Conservation (phyloP, 1,140 invertebrate genomes). For the Bombus sylvicola region DNA sequence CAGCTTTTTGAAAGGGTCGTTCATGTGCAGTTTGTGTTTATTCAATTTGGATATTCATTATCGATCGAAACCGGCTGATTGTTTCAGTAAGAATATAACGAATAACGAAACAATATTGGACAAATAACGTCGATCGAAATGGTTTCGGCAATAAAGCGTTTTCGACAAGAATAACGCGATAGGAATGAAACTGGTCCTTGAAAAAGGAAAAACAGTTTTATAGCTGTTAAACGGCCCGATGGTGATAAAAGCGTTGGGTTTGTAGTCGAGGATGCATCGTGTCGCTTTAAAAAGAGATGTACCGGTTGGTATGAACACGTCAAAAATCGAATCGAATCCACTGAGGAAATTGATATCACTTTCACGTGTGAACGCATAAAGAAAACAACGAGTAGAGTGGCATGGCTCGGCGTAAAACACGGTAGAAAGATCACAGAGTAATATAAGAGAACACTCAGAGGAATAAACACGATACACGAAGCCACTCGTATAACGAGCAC, state of each 20-base stretch:
- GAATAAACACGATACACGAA: conserved; percentile 55
- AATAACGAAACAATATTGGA: conserved; percentile 7
- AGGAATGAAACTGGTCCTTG: neutral
- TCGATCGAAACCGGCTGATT: too few relatives aligned
- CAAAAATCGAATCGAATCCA: conserved; percentile 13
- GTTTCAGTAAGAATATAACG: neutral
- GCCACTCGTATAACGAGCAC: conserved; percentile 49
- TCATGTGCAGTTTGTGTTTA: neutral
- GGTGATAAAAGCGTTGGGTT: neutral
- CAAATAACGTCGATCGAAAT: neutral
- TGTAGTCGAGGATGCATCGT: neutral
- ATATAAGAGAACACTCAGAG: conserved; percentile 24
- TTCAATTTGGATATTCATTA: neutral
- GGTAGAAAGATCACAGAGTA: neutral
- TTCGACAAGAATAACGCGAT: neutral
- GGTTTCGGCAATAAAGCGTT: neutral
- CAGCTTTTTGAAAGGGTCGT: neutral
- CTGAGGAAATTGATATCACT: conserved; percentile 18
- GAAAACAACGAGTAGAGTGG: conserved; percentile 3
- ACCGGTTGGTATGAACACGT: neutral
- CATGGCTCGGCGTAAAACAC: neutral
- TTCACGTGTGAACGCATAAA: conserved; percentile 32
- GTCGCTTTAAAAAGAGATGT: neutral
- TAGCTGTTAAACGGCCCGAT: neutral
- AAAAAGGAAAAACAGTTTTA: neutral